Conservation (phyloP, 2,797 vertebrate genomes). For the Novumbra hubbsi region DNA sequence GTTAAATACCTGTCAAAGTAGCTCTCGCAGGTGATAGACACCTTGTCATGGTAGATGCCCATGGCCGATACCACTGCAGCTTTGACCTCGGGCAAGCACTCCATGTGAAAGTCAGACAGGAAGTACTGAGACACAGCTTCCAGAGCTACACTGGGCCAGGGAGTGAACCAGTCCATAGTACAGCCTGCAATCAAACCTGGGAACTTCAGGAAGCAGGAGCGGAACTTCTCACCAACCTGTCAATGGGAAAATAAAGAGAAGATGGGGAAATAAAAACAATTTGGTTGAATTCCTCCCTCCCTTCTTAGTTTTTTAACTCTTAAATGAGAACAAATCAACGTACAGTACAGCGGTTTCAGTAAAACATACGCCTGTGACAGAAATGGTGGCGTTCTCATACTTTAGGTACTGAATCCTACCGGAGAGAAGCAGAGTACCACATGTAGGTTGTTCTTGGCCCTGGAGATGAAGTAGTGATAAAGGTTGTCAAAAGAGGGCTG, state of each 20-base stretch:
- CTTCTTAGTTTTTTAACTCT: too few species aligned
- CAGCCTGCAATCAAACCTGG: conserved; percentile 89
- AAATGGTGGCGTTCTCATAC: background rate
- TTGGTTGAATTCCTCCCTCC: too few species aligned
- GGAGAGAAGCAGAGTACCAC: conserved; percentile 88
- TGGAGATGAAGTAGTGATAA: conserved; percentile 85
- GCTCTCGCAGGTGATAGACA: conserved; percentile 80
- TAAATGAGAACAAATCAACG: too few species aligned
- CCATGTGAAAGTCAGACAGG: conserved; percentile 79
- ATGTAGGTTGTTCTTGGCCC: conserved; percentile 82
- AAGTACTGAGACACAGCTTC: conserved; percentile 85
- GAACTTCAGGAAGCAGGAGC: conserved; percentile 83
- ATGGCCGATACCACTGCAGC: conserved; percentile 80
- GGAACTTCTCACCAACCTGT: conserved; percentile 83
- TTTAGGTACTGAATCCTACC: conserved; percentile 39
- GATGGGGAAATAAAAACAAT: too few species aligned
- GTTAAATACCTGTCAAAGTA: conserved; percentile 81
- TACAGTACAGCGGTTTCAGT: too few species aligned
- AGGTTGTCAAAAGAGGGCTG: conserved; percentile 79
- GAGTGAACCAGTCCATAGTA: conserved; percentile 88
- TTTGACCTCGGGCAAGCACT: conserved; percentile 78
- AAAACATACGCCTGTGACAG: background rate
- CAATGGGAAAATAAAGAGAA: conserved; percentile 7
- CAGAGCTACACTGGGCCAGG: conserved; percentile 85
- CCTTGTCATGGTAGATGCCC: conserved; percentile 86